A percentile compares a stretch with the other conserved stretches of the same genome.
Evolutionary conservation across 2,888 invertebrate genomes (phyloP).

Genomic region (Mactromeris polynyma): DNA sequence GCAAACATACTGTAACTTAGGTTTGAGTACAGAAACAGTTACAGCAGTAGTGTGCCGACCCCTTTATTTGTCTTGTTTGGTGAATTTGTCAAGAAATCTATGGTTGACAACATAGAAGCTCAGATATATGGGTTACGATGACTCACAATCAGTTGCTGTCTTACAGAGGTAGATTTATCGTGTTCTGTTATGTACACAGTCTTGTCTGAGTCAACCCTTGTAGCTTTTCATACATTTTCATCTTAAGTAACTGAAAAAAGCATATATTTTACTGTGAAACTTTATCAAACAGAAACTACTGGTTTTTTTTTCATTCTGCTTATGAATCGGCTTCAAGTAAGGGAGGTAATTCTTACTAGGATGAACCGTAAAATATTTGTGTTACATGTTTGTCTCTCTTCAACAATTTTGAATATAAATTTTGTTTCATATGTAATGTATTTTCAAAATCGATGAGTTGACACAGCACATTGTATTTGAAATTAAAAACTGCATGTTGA

Average conservation of each 20-base stretch:
- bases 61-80: background rate
- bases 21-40: background rate
- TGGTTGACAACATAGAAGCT: background rate
- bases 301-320: too few relatives aligned
- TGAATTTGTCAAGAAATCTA: background rate
- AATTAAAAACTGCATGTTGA: background rate
- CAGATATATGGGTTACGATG: background rate
- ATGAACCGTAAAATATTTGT: too few relatives aligned
- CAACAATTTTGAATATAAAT: background rate
- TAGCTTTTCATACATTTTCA: too few relatives aligned
- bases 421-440: background rate
- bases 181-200: too few relatives aligned
- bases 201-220: too few relatives aligned
- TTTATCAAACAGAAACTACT: too few relatives aligned
- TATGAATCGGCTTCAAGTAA: too few relatives aligned
- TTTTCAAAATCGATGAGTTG: background rate
- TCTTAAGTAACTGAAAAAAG: too few relatives aligned
- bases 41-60: background rate
- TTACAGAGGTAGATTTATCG: too few relatives aligned
- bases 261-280: too few relatives aligned
- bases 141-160: background rate
- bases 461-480: background rate
- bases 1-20: background rate
- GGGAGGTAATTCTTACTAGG: too few relatives aligned
- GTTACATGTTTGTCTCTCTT: background rate